Evolutionary conservation across 2,113 vertebrate species (phyloP), one percentile per base, ranked within the genome.

Genomic region (Chloebia gouldiae): DNA sequence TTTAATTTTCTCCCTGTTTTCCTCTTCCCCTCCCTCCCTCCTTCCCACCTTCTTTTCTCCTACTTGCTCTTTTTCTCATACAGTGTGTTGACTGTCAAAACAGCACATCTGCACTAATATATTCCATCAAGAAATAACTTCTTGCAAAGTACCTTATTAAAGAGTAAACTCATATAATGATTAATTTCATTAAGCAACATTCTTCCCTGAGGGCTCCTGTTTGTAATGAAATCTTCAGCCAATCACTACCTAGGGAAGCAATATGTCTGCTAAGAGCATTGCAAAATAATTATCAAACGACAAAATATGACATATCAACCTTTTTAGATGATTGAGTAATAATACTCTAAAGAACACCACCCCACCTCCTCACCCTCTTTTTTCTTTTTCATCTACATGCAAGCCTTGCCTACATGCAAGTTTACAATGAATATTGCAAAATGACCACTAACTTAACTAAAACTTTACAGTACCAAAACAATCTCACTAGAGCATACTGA

Each of bases 141-240:
- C 40, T 76, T 88, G 49, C 50, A 75, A 96, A 94, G 49, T 75
- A 76, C 54, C 54, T 70, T 94, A 73, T 92, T 94, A 92, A 95
- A 79, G 53, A 81, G 53, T 80, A 92, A 84, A 89, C 54, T 72
- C 13, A 0, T 71, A 78, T 82, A 92, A 90, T 49, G 40, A 92
- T 94, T 93, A 90, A 92, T 95, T 97, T 92, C 68, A 94, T 93
- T 81, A 94, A 69, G 76, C 45, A 44, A 40, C 23, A 93, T 77
- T 65, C 92, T 81, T 81, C 89, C 81, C 86, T 86, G 76, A 94
- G 92, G 85, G 66, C 66, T 92, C 44, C 37, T 88, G 56, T 95
- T 95, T 89, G 59, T 90, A 95, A 93, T 91, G 77, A 73, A 86
- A 90, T 82, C 50, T 96, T 70, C 81, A 90, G 75, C 65, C 15